Base-by-base conservation (phyloP, 2,888 invertebrate genomes). In the Ochropleura plecta region DNA sequence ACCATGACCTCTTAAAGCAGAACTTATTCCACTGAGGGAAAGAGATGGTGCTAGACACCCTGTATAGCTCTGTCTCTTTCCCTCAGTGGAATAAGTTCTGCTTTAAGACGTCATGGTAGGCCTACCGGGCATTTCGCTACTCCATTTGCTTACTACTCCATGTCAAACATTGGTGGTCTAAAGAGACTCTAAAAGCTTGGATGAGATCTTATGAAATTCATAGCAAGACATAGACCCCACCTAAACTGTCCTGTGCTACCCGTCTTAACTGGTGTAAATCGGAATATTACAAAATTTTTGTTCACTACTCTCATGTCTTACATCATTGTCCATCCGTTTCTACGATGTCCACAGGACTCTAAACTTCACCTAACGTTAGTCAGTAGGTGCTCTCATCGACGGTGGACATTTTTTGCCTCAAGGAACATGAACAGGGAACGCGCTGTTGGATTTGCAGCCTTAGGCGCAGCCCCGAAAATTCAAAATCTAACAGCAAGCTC, bases 351-450 rank as follows among this genome's bases (percentile, higher is more conserved):
- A 65, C 60, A 10, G 69, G 86, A 86, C 86, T 81, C 51, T 85
- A 86, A 86, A 87, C 86, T 79, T 67, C 69, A 77, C 72, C 65
- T 64, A 48, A 73, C 57, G n/a, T 79, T 83, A 87, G 79, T 71
- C 70, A 73, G 79, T 87, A 86, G 84, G 84, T 86, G 86, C 83
- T 87, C 78, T 78, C 77, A 44, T 44, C 12, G 62, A 62, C 40
- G 62, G 46, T 62, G 62, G 62, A 62, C 16, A 20, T n/a, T 44
- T n/a, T 44, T n/a, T 44, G 7, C 44, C n/a, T 42, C 46, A 62
- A 62, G 44, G 40, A 14, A 62, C 62, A 44, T 42, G 18, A 49
- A 16, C 30, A 30, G 30, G 30, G 30, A 49, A 42, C 10, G 10
- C 20, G 55, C 60, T 8, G 8, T 62, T 62, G 62, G 44, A 62